Evolutionary conservation across 1,140 invertebrate genomes (phyloP), one percentile per base, ranked within the genome.

Genomic region (Metopolophium dirhodum): DNA sequence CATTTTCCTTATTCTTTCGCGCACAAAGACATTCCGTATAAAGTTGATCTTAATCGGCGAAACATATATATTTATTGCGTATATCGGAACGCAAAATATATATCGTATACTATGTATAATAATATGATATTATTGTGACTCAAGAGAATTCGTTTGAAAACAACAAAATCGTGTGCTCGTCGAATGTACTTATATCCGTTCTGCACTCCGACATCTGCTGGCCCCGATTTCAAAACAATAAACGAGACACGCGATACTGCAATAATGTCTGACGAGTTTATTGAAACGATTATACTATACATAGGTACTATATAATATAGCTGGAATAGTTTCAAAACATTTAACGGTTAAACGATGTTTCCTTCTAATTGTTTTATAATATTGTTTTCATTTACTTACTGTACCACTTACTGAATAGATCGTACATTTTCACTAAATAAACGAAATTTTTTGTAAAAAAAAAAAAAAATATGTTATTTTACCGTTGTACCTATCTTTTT

Each of bases 1-100:
- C 86, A n/a, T n/a, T 68, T 68, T 14, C 14, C 61, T 11, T 68
- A n/a, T 77, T 77, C n/a, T 37, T 51, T 8, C 7, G 14, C n/a
- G n/a, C 51, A 54, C 23, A 88, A 51, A 54, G 87, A 88, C 22
- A 35, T 51, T 54, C 11, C 8, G n/a, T 30, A n/a, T n/a, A 47
- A 86, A 47, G 9, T 86, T 86, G 85, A 86, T 54, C n/a, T 22
- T 88, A 88, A 88, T 88, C 87, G 49, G 49, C 9, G 22, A 88
- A 88, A 88, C n/a, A 54, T 88, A 77, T 83, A 41, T 4, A 83
- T 77, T 45, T 45, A 85, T 85, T 83, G 37, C 82, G 30, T 7
- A 85, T 85, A 30, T 7, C 4, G 41, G 61, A 26, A 30, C 23
- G 61, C 14, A 41, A 45, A 85, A 41, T 85, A 22, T 54, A 22